Percentiles rank a stretch among this genome's conserved stretches.
These are phyloP conservation scores for Elymnias hypermnestra DNA, from an alignment of 1,140 invertebrate species.

Conservation along the genomic window DNA sequence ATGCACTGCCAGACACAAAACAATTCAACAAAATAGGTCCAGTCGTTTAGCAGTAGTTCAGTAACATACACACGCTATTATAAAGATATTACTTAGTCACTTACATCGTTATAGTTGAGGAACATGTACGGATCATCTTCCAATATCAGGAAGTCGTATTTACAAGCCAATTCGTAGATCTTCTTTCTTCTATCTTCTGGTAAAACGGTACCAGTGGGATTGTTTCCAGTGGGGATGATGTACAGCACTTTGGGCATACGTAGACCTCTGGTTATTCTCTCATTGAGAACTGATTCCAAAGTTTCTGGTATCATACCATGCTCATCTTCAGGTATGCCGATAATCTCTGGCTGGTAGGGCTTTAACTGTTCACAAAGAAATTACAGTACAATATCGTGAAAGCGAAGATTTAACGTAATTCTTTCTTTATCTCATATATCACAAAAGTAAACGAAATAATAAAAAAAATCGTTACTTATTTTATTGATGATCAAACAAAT, in stretches of 20 bases:
- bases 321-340: slow-evolving; percentile 53
- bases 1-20: too few species aligned
- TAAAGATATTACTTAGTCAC: too few species aligned
- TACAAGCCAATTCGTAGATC: slow-evolving; percentile 85
- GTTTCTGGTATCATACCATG: slow-evolving; percentile 43
- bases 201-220: slow-evolving; percentile 84
- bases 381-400: too few species aligned
- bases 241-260: slow-evolving; percentile 81
- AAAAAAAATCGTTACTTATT: too few species aligned
- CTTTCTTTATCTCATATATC: too few species aligned
- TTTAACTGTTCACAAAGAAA: slow-evolving; percentile 43
- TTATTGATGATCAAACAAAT: too few species aligned
- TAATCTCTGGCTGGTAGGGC: slow-evolving; percentile 48
- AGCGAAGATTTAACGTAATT: too few species aligned
- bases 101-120: slow-evolving; percentile 80
- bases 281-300: slow-evolving; percentile 35
- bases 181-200: slow-evolving; percentile 80
- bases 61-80: too few species aligned
- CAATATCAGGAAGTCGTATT: slow-evolving; percentile 86
- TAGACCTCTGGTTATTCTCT: slow-evolving; percentile 32
- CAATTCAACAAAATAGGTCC: too few species aligned
- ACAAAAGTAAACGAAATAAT: too few species aligned
- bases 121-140: slow-evolving; percentile 91
- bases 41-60: too few species aligned
- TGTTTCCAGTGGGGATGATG: slow-evolving; percentile 78